phyloP scores from a whole-genome alignment of 2,797 vertebrate species.

The Sebastes oblongus region DNA sequence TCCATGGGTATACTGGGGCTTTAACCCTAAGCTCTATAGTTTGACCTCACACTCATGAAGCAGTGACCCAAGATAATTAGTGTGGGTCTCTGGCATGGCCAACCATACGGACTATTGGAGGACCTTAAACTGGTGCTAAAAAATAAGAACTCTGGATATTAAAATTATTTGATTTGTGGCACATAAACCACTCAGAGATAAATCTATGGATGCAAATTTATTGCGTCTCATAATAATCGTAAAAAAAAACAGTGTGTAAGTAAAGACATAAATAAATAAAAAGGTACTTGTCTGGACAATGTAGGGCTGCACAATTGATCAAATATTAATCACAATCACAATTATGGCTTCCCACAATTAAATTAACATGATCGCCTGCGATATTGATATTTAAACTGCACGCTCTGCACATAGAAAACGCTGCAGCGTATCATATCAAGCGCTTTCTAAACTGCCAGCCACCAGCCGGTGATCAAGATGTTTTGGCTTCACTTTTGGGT shows the following conservation, averaged over 20 bases:
- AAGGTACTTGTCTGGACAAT: background rate
- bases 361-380: background rate
- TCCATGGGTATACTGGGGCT: background rate
- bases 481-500: background rate
- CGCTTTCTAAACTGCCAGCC: background rate
- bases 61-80: slow-evolving; percentile 2
- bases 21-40: background rate
- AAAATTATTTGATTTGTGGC: background rate
- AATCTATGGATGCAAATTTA: background rate
- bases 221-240: background rate
- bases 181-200: background rate
- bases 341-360: background rate
- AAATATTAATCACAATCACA: background rate
- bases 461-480: background rate
- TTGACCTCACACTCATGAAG: slow-evolving; percentile 6
- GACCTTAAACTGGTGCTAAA: background rate
- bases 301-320: background rate
- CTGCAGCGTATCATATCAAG: background rate
- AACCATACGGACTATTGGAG: background rate
- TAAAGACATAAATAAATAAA: background rate
- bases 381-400: background rate
- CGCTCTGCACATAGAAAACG: background rate
- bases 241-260: background rate
- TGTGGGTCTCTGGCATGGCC: background rate
- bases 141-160: background rate